A percentile compares a stretch with the other conserved stretches of the same genome.
Conservation (phyloP, 2,113 vertebrate species). For the Antechinus flavipes region DNA sequence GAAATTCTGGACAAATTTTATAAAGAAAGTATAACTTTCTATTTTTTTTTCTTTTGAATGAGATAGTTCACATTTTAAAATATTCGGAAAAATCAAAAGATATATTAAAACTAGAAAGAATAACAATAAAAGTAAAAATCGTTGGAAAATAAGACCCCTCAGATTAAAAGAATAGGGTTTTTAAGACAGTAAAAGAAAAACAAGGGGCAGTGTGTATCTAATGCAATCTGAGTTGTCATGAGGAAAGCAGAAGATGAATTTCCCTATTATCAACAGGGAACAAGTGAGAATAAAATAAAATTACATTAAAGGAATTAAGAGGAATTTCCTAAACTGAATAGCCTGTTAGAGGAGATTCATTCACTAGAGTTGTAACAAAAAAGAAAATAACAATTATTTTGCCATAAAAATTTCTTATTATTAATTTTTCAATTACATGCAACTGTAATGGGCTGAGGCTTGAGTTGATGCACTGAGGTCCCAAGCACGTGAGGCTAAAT, state of each 20-base stretch:
- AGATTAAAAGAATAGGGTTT: constrained; percentile 25
- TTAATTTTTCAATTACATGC: constrained; percentile 40
- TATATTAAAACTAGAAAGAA: not conserved
- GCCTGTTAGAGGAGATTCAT: not conserved
- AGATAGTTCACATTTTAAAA: not conserved
- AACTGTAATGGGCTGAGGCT: too few relatives aligned
- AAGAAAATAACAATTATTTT: constrained; percentile 40
- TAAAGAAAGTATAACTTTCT: not conserved
- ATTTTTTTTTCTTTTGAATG: not conserved
- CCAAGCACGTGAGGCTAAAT: too few relatives aligned
- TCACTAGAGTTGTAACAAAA: constrained; percentile 10
- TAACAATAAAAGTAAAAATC: constrained; percentile 31
- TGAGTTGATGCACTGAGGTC: too few relatives aligned
- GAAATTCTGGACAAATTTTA: not conserved
- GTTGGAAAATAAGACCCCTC: constrained; percentile 33
- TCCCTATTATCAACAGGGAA: not conserved
- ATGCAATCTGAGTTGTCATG: constrained; percentile 8
- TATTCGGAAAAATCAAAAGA: constrained; percentile 18
- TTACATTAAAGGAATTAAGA: constrained; percentile 14
- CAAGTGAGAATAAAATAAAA: constrained; percentile 34
- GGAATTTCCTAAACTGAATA: constrained; percentile 42
- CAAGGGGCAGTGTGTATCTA: constrained; percentile 2
- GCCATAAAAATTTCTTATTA: constrained; percentile 27
- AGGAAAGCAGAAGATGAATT: constrained; percentile 5
- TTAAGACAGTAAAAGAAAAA: constrained; percentile 8